A percentile compares a stretch with the other conserved stretches of the same genome.
Evolutionary conservation across 2,888 invertebrate species (phyloP).

Genomic region (Crocallis elinguaria): DNA sequence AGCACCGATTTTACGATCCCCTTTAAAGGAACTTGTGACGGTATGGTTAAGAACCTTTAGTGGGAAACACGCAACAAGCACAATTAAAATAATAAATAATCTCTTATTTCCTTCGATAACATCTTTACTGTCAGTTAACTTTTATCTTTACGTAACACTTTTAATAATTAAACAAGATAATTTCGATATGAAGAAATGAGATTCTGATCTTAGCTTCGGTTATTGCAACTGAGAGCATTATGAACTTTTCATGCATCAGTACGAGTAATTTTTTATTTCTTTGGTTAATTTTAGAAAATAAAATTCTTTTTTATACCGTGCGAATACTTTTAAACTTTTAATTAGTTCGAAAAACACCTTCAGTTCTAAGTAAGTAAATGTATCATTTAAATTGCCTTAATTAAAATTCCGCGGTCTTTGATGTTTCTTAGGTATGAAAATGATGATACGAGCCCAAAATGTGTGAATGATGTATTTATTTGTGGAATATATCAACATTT

Average conservation of each 20-base stretch:
- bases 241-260: neutral
- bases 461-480: neutral
- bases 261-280: neutral
- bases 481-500: too few relatives aligned
- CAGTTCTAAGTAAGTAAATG: slow-evolving; percentile 39
- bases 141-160: neutral
- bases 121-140: neutral
- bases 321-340: slow-evolving; percentile 19
- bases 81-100: neutral
- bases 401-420: slow-evolving; percentile 26
- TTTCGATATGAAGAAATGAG: neutral
- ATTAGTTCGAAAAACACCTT: slow-evolving; percentile 24
- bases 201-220: neutral
- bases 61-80: too few relatives aligned
- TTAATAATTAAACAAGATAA: slow-evolving; percentile 1
- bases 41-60: too few relatives aligned
- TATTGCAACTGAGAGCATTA: neutral
- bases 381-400: slow-evolving; percentile 45
- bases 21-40: too few relatives aligned
- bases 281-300: slow-evolving; percentile 1
- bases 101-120: neutral
- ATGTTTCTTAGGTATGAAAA: slow-evolving; percentile 5
- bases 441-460: neutral
- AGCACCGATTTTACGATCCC: too few relatives aligned
- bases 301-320: slow-evolving; percentile 11